Base-by-base conservation (phyloP, 2,888 invertebrate species). In the Andrena dorsata region DNA sequence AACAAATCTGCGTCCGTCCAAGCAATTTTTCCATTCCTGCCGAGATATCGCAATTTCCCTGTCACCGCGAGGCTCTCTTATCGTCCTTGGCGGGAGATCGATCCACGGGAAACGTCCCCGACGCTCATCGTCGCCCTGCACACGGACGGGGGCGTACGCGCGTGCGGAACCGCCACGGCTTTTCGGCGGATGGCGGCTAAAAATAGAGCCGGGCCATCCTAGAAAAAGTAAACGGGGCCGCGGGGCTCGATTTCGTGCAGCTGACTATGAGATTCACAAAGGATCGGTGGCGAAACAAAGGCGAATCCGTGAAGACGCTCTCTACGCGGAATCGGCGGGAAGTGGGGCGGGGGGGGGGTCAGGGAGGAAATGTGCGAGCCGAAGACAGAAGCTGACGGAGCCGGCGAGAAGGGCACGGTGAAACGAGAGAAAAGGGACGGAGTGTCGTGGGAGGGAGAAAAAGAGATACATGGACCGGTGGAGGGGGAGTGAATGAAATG, bases 191-290 rank as follows among this genome's bases (percentile, higher is more conserved):
- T 80, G 80, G 80, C 81, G 80, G 88, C 90, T 91, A 90, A 91
- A 90, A 91, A 91, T 91, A 91, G 88, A 86, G 83, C 64, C 81
- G 82, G 87, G 84, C 82, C 85, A 89, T 91, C 90, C 89, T 90
- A 91, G 90, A 91, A 90, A 89, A 90, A 90, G 86, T 84, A 89
- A 90, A 85, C 82, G 83, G 76, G 76, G 79, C 79, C 86, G 78
- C 86, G 88, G 78, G 84, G 80, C 76, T 77, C 80, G 83, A 77
- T 79, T 83, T 89, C 90, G 91, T 90, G 91, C 91, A 92, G 90
- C 89, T 90, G 89, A 90, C 91, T 90, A 90, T 77, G 88, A 90
- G 89, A 91, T 90, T 90, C 84, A 91, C 91, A 90, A 92, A 91
- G 90, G 89, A 88, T 84, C 86, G 80, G 65, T 49, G 71, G 83